Evolutionary conservation across 2,797 vertebrate species (phyloP).

Genomic region (Sebastes umbrosus): DNA sequence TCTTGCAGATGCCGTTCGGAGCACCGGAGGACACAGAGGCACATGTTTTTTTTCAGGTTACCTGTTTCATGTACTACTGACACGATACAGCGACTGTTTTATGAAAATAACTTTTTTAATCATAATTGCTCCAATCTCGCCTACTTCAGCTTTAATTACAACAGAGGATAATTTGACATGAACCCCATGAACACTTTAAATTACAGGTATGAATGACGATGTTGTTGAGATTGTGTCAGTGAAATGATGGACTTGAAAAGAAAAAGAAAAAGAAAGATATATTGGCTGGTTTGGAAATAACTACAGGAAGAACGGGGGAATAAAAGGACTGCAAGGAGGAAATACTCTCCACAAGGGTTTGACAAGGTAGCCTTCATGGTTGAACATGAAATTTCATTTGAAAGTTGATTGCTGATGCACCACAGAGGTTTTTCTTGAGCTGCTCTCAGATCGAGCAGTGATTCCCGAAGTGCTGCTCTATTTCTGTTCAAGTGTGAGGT

Average conservation of each 20-base stretch:
- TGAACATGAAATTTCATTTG: constrained; percentile 49
- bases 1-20: no score
- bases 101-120: no score
- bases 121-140: no score
- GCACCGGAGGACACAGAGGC: no score
- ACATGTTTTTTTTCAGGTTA: no score
- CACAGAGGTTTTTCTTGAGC: constrained; percentile 15
- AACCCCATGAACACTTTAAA: not conserved
- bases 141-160: not conserved
- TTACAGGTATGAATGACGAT: not conserved
- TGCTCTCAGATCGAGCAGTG: constrained; percentile 20
- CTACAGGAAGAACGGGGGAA: not conserved
- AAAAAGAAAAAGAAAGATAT: not conserved
- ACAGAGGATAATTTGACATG: not conserved
- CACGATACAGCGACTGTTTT: no score
- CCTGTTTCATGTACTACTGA: fast-evolving
- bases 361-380: constrained; percentile 21
- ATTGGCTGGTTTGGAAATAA: not conserved
- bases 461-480: constrained; percentile 21
- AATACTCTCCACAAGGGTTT: not conserved
- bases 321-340: not conserved
- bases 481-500: constrained; percentile 18
- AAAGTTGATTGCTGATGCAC: constrained; percentile 37
- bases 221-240: not conserved
- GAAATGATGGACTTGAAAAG: not conserved